Conservation (phyloP, 2,113 vertebrate species). For the Microcebus jonahi region DNA sequence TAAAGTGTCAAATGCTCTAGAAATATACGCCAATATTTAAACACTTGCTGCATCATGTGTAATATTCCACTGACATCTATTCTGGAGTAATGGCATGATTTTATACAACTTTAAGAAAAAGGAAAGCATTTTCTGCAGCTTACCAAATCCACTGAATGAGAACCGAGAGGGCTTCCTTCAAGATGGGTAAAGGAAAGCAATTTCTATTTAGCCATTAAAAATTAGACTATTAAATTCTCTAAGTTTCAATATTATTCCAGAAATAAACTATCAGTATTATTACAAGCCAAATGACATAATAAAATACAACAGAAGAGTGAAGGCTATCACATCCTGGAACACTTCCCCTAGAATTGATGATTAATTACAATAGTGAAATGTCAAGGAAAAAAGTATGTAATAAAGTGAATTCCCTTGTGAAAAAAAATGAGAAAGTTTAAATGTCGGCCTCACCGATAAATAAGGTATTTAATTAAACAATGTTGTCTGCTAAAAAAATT, state of each 20-base stretch:
- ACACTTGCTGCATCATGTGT: not conserved
- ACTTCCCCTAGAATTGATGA: not conserved
- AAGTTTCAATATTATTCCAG: not conserved
- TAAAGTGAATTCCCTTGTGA: not conserved
- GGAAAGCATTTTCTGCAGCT: constrained; percentile 34
- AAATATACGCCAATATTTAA: not conserved
- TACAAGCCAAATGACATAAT: not conserved
- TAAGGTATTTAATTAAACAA: constrained; percentile 30
- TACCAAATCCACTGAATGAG: constrained; percentile 15
- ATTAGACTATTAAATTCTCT: not conserved
- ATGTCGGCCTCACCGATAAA: constrained; percentile 29
- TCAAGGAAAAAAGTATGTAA: not conserved
- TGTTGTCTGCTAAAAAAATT: not conserved
- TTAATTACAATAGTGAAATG: constrained; percentile 46
- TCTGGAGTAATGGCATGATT: not conserved
- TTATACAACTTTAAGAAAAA: not conserved
- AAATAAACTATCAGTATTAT: not conserved
- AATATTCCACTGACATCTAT: not conserved
- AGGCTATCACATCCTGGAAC: not conserved
- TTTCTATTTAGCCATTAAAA: not conserved
- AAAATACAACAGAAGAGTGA: not conserved
- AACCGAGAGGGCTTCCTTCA: not conserved
- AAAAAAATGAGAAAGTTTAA: constrained; percentile 27
- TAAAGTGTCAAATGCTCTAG: not conserved
- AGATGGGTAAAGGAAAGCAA: not conserved